Percentiles rank a stretch among this genome's conserved stretches.
phyloP scores from a whole-genome alignment of 2,797 vertebrate genomes.

The Clamator glandarius region DNA sequence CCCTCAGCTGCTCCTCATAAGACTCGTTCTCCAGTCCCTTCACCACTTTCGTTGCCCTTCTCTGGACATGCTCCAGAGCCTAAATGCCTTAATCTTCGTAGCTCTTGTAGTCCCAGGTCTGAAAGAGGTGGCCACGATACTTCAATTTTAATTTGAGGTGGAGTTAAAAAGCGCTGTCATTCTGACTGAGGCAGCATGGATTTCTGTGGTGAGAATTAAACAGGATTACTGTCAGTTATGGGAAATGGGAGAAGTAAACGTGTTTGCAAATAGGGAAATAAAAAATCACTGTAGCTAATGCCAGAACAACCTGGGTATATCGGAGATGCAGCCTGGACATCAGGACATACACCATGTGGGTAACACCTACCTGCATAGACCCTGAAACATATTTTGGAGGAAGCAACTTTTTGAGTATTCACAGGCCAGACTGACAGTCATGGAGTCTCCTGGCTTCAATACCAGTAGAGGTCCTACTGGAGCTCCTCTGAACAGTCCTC shows the following conservation, averaged over 20 bases:
- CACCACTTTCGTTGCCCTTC: too few relatives aligned
- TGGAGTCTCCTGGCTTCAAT: not conserved
- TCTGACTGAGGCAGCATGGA: fast-evolving
- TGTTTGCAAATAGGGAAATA: fast-evolving
- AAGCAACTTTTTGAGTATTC: not conserved
- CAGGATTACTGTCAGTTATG: fast-evolving
- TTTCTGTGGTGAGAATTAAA: not conserved
- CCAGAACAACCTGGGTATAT: not conserved
- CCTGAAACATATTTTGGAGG: not conserved
- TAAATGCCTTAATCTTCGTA: not conserved
- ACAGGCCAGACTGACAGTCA: fast-evolving
- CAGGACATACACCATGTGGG: fast-evolving
- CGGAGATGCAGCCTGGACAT: fast-evolving
- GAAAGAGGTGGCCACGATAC: not conserved
- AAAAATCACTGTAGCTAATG: not conserved
- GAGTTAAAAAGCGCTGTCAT: not conserved
- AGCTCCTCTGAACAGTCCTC: not conserved
- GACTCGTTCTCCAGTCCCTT: too few relatives aligned
- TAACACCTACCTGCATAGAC: not conserved
- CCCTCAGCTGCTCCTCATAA: too few relatives aligned
- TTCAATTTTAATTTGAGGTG: not conserved
- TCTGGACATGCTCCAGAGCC: too few relatives aligned
- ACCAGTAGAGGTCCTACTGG: not conserved
- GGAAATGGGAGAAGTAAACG: not conserved
- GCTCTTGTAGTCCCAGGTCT: not conserved